Percentiles rank a stretch among this genome's conserved stretches.
Conservation (phyloP, 2,113 vertebrate genomes). For the Choloepus hoffmanni region DNA sequence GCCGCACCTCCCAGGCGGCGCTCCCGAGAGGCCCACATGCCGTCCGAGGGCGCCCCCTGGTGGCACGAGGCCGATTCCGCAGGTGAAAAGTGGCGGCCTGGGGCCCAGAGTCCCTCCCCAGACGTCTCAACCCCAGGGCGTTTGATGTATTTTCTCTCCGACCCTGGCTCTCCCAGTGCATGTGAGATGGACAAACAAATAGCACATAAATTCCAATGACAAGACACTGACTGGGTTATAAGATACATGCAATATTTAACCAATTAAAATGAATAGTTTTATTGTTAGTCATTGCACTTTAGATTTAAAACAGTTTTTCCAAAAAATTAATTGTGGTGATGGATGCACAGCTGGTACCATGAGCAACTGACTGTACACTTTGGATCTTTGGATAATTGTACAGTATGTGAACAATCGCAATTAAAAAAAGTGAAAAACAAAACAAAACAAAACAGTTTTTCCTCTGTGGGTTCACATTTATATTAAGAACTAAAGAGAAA, state of each 20-base stretch:
- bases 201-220: neutral
- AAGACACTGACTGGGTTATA: neutral
- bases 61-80: neutral
- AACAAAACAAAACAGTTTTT: neutral
- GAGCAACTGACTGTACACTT: no score
- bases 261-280: neutral
- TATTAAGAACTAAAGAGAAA: slow-evolving; percentile 12
- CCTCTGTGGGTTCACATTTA: slow-evolving; percentile 10
- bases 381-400: no score
- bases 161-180: neutral
- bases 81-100: neutral
- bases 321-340: no score
- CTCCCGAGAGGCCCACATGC: accelerated
- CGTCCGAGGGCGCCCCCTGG: neutral
- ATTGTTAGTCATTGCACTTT: neutral
- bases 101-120: neutral
- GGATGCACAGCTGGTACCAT: no score
- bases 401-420: no score
- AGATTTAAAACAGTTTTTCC: slow-evolving; percentile 39
- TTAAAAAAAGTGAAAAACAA: no score
- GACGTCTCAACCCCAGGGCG: neutral
- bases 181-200: neutral
- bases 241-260: neutral
- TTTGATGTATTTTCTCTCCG: neutral
- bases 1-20: accelerated